Evolutionary conservation across 2,113 vertebrate genomes (phyloP).

Genomic region (Climacteris rufus): DNA sequence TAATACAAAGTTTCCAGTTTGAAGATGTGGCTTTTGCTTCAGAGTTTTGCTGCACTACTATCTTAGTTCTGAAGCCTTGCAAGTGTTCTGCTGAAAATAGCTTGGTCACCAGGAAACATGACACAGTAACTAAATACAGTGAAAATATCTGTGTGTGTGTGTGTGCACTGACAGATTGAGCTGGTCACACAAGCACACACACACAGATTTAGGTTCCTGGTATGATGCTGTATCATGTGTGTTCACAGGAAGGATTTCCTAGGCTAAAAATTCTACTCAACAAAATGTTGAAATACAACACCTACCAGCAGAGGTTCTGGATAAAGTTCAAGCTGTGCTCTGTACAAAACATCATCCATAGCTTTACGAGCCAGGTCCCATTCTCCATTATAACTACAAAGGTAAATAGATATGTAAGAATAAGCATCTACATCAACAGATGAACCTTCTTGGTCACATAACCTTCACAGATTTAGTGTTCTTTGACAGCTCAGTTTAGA

Average conservation of each 20-base stretch:
- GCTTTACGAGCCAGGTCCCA: slow-evolving; percentile 92
- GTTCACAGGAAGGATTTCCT: background rate
- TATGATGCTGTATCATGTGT: fast-evolving
- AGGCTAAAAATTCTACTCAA: background rate
- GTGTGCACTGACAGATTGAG: background rate
- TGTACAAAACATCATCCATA: slow-evolving; percentile 92
- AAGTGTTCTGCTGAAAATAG: background rate
- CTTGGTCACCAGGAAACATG: background rate
- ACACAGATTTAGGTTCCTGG: background rate
- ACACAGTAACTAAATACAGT: background rate
- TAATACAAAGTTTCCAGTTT: background rate
- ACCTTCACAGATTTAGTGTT: background rate
- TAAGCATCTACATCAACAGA: background rate
- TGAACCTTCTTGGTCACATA: background rate
- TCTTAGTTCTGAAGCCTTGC: background rate
- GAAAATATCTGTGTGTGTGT: background rate
- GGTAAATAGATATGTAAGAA: background rate
- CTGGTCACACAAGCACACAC: background rate
- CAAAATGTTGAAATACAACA: background rate
- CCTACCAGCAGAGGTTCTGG: slow-evolving; percentile 95
- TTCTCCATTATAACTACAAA: slow-evolving; percentile 92
- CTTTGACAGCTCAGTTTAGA: background rate
- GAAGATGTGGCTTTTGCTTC: background rate
- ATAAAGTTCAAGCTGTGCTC: slow-evolving; percentile 93
- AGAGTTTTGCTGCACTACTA: background rate